Base-by-base conservation (phyloP, 2,888 invertebrate species). In the Odontothrips loti region DNA sequence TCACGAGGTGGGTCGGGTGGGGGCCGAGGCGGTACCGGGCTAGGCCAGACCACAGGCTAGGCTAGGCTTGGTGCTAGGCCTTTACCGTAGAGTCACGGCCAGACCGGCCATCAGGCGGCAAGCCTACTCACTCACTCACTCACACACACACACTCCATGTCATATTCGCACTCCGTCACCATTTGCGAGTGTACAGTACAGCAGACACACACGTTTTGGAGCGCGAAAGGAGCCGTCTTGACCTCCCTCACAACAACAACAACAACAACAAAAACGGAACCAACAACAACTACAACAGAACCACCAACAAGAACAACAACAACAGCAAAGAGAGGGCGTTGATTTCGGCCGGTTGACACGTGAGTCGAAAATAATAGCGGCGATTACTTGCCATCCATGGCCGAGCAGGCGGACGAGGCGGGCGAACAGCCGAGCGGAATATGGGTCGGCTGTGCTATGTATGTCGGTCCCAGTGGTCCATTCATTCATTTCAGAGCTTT, bases 91-190 rank as follows among this genome's bases (percentile, higher is more conserved):
- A 51, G 51, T 51, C 51, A 51, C 17, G 51, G 51, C 51, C 51
- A 51, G 51, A 51, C 15, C 51, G 17, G 51, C 51, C 51, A 51
- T 51, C 51, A 51, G n/a, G n/a, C 51, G 12, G 51, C 68, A 23
- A 23, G 68, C 68, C 68, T 68, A 68, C n/a, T 68, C 63, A 63
- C 63, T 9, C 51, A 51, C 51, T 11, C 68, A 68, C 23, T 6
- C 63, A 63, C 63, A 63, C 63, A 63, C 63, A n/a, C 63, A 63
- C 63, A n/a, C 17, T n/a, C 17, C 68, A 68, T 68, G 68, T 68
- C 68, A 68, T 68, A 68, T 68, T 68, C 68, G 68, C 68, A 68
- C 68, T 68, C 20, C n/a, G 51, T 68, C 23, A 23, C 68, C 68
- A 17, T 68, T n/a, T 68, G 68, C 68, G 51, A 15, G 17, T 51